phyloP scores from a whole-genome alignment of 2,113 vertebrate species.

The Podarcis raffonei region DNA sequence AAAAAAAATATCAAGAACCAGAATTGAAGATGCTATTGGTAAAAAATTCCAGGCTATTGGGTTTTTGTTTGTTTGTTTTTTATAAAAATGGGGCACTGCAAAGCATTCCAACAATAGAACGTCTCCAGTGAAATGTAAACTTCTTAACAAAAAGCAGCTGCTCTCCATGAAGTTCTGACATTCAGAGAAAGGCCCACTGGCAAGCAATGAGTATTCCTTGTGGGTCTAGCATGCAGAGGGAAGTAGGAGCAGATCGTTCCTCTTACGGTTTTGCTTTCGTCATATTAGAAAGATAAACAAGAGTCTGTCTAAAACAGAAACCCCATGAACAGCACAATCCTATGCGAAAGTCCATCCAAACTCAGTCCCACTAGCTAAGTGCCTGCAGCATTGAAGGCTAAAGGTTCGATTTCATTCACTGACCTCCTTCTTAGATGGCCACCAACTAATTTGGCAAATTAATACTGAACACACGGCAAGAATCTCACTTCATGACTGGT shows the following conservation, averaged over 20 bases:
- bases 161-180: neutral
- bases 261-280: too few relatives aligned
- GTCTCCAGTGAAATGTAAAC: neutral
- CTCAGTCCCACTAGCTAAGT: neutral
- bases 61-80: neutral
- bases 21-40: neutral
- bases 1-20: neutral
- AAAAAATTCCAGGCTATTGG: neutral
- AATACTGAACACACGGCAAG: neutral
- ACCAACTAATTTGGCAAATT: neutral
- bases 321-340: neutral
- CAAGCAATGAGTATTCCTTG: neutral
- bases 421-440: neutral
- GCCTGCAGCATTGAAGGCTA: neutral
- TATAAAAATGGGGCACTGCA: neutral
- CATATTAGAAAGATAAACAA: neutral
- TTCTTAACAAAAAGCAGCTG: slow-evolving; percentile 24
- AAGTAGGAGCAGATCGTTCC: neutral
- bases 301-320: neutral
- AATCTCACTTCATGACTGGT: neutral
- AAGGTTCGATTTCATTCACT: neutral
- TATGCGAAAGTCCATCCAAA: neutral
- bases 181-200: neutral
- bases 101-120: neutral
- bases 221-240: neutral